Evolutionary conservation across 2,113 vertebrate genomes (phyloP).

Genomic region (Scomber scombrus): DNA sequence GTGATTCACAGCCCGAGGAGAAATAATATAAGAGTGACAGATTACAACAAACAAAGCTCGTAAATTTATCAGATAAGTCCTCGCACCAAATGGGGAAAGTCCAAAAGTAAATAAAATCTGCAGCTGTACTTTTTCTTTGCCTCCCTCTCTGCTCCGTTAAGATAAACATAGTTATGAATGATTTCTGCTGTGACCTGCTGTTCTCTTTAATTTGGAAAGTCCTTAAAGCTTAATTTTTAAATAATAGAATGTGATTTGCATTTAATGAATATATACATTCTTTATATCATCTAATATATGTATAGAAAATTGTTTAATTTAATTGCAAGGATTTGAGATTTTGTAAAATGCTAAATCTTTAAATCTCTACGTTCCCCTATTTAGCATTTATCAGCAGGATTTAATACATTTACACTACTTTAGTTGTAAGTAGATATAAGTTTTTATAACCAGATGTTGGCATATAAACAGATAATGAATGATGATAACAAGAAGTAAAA

Average conservation of each 20-base stretch:
- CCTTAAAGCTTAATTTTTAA: not conserved
- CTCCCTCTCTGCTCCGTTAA: not conserved
- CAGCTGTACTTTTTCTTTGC: conserved; percentile 7
- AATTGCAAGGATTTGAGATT: not conserved
- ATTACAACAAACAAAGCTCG: conserved; percentile 10
- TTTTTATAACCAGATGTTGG: too few species aligned
- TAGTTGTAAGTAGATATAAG: too few species aligned
- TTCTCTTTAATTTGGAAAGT: conserved; percentile 9
- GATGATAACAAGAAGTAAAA: too few species aligned
- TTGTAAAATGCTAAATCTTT: not conserved
- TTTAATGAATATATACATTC: not conserved
- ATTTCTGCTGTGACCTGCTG: not conserved
- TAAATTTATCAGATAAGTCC: conserved; percentile 7
- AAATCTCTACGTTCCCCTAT: too few species aligned
- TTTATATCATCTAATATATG: too few species aligned
- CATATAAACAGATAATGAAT: too few species aligned
- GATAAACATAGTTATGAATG: not conserved
- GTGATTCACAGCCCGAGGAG: not conserved
- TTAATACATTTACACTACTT: too few species aligned
- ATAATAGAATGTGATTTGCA: too few species aligned
- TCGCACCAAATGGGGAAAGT: not conserved
- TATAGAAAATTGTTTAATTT: too few species aligned
- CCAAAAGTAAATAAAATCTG: not conserved
- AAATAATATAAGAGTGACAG: not conserved
- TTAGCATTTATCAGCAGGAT: too few species aligned